Conservation (phyloP, 2,113 vertebrate species). For the Chloropsis hardwickii region DNA sequence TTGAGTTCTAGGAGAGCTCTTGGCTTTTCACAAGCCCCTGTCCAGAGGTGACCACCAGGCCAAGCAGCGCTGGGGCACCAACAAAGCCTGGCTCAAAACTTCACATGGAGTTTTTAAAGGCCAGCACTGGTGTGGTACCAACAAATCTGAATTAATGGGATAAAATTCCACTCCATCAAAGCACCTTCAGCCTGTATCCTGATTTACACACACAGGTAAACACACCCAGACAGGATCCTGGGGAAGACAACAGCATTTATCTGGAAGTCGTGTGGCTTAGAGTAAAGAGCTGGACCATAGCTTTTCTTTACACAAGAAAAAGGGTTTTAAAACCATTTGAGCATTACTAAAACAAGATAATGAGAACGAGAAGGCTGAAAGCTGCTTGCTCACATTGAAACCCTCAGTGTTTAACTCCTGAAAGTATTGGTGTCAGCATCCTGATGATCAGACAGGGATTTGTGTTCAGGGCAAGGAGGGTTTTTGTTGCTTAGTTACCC, state of each 20-base stretch:
- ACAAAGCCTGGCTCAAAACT: not conserved
- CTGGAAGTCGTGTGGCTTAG: not conserved
- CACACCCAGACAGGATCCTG: not conserved
- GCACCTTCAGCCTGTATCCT: not conserved
- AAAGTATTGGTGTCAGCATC: not conserved
- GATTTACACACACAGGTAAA: not conserved
- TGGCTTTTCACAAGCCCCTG: not conserved
- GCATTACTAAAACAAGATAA: not conserved
- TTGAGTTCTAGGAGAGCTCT: not conserved
- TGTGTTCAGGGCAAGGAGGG: not conserved
- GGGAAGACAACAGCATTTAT: not conserved
- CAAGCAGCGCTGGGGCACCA: not conserved
- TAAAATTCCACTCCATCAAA: not conserved
- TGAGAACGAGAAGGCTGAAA: not conserved
- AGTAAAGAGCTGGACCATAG: not conserved
- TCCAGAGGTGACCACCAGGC: not conserved
- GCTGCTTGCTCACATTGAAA: not conserved
- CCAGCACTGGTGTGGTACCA: too few relatives aligned
- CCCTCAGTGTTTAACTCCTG: not conserved
- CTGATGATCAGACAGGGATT: not conserved
- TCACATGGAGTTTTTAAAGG: not conserved
- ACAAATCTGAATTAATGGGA: not conserved
- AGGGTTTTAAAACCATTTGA: not conserved
- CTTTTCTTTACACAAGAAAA: not conserved
- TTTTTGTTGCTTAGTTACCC: constrained; percentile 54